Base-by-base conservation (phyloP, 2,888 invertebrate genomes). In the Synanthedon myopaeformis region DNA sequence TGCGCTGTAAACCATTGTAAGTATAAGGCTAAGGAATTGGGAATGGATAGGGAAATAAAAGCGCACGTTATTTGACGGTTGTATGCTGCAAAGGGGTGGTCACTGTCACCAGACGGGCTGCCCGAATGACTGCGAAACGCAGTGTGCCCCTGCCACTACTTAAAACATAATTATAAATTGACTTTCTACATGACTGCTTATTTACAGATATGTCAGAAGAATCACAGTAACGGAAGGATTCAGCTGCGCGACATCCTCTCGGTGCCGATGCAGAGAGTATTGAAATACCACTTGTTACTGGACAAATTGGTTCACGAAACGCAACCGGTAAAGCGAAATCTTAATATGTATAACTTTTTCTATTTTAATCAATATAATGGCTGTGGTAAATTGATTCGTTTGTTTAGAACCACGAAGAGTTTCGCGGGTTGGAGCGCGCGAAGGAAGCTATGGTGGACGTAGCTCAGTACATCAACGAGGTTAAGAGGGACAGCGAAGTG, bases 191-290 rank as follows among this genome's bases (percentile, higher is more conserved):
- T 13, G 14, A 11, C 3, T 45, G n/a, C 14, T 10, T 3, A 13
- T 13, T 82, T 89, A 14, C 82, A 97, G 96, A 93, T 93, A 86
- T 96, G 96, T 77, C 97, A 98, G 79, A 92, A 94, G 67, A 94
- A 95, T 72, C 96, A 97, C 67, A 98, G 97, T 81, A 95, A 97
- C 67, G 97, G 97, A 12, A 94, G 96, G 73, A 97, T 99, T 73
- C 96, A 97, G 79, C 87, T 99, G 62, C 91, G 98, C 52, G 99
- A 99, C 79, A 94, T 99, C 60, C 87, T 99, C 51, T 96, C 97
- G 19, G 97, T 99, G 59, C 99, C 99, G 49, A 98, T 99, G 96
- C 99, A 99, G 83, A 90, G 99, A 74, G 94, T 99, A 63, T 91
- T 99, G 59, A 99, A 99, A 76, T 99, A 99, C 83, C 98, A 98